Evolutionary conservation across 2,113 vertebrate species (phyloP).

Genomic region (Protomyctophum bolini): DNA sequence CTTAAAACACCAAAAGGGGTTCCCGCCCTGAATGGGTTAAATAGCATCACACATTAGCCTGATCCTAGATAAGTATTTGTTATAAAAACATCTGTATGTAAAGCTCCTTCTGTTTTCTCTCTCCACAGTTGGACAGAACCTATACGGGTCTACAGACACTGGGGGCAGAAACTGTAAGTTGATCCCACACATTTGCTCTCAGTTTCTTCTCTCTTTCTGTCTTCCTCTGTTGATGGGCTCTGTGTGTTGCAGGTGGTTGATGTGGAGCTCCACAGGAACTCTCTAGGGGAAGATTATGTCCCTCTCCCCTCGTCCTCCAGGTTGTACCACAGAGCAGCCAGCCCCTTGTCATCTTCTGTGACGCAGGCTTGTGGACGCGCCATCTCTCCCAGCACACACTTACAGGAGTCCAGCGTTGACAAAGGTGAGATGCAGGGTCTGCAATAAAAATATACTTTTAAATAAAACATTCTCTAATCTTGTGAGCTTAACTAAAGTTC

Average conservation of each 20-base stretch:
- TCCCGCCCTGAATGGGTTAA: too few species aligned
- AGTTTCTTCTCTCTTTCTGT: background rate
- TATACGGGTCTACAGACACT: conserved; percentile 98
- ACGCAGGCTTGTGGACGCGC: conserved; percentile 77
- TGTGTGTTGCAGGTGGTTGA: conserved; percentile 89
- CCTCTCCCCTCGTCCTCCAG: conserved; percentile 77
- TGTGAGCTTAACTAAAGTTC: too few species aligned
- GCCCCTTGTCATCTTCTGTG: conserved; percentile 59
- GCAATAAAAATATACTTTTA: background rate
- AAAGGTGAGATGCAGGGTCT: conserved; percentile 82
- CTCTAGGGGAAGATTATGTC: conserved; percentile 88
- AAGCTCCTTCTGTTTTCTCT: conserved; percentile 27
- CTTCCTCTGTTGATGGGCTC: conserved; percentile 1
- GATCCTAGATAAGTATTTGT: background rate
- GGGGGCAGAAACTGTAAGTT: conserved; percentile 94
- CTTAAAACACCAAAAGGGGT: too few species aligned
- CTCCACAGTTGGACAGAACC: conserved; percentile 91
- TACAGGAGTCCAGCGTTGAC: conserved; percentile 78
- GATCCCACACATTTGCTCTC: background rate
- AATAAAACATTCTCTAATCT: background rate
- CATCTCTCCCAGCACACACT: conserved; percentile 80
- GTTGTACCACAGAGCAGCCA: conserved; percentile 83
- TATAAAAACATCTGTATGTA: background rate
- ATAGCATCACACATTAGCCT: background rate
- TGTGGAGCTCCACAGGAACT: conserved; percentile 92